Conservation (phyloP, 2,113 vertebrate species). For the Pterocles gutturalis region DNA sequence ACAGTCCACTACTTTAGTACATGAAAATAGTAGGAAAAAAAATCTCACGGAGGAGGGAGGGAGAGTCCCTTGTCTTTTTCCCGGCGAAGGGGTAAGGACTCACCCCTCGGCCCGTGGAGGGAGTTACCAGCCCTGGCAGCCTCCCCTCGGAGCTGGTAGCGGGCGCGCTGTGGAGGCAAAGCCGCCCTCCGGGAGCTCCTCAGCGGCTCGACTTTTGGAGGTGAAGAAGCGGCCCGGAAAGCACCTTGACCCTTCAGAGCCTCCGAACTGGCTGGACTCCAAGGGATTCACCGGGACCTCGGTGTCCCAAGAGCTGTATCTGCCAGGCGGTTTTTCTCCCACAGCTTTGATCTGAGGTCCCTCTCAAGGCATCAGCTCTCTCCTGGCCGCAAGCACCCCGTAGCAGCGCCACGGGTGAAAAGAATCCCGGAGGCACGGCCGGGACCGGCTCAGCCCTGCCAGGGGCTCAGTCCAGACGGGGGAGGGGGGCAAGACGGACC, state of each 20-base stretch:
- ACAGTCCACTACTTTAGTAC: not conserved
- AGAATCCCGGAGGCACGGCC: not conserved
- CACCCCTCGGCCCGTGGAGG: not conserved
- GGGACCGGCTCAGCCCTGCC: not conserved
- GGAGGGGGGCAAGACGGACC: fast-evolving
- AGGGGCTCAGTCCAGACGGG: not conserved
- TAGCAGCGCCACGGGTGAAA: fast-evolving
- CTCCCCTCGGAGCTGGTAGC: not conserved
- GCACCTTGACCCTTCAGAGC: not conserved
- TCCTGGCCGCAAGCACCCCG: not conserved
- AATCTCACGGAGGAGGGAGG: not conserved
- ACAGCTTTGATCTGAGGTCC: not conserved
- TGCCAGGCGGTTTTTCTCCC: not conserved
- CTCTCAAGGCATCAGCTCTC: not conserved
- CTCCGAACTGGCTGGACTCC: fast-evolving
- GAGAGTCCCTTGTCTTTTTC: not conserved
- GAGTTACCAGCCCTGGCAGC: not conserved
- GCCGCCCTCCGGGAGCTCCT: not conserved
- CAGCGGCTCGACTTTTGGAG: not conserved
- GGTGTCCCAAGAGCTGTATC: not conserved
- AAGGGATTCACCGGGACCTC: not conserved
- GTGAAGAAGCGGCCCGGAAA: not conserved
- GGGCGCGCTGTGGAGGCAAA: not conserved
- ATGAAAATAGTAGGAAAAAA: not conserved
- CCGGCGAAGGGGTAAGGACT: not conserved